A percentile compares a stretch with the other conserved stretches of the same genome.
Evolutionary conservation across 1,140 invertebrate genomes (phyloP).

Genomic region (Cherax destructor): DNA sequence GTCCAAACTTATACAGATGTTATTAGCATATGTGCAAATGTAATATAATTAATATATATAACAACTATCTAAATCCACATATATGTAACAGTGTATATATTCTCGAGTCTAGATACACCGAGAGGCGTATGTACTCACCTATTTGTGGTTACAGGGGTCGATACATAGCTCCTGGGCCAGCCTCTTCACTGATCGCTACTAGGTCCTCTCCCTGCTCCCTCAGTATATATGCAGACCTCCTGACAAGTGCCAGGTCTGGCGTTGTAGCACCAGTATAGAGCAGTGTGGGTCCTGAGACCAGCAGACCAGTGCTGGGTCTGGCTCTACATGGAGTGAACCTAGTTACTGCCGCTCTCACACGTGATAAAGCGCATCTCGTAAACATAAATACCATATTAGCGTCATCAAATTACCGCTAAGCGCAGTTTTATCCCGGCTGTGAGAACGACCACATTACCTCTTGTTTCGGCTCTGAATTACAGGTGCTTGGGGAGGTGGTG

Average conservation of each 20-base stretch:
- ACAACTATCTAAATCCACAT: too few relatives aligned
- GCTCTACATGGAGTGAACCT: not conserved
- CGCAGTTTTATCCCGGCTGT: slow-evolving; percentile 26
- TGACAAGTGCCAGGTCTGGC: not conserved
- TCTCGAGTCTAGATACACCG: too few relatives aligned
- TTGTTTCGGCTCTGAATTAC: not conserved
- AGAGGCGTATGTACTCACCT: too few relatives aligned
- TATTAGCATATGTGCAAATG: too few relatives aligned
- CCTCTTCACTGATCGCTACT: too few relatives aligned
- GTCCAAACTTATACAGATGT: too few relatives aligned
- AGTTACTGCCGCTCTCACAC: slow-evolving; percentile 19
- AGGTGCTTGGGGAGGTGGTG: not conserved
- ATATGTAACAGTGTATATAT: too few relatives aligned
- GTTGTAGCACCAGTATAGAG: not conserved
- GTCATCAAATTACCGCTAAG: slow-evolving; percentile 44
- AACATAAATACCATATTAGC: slow-evolving; percentile 45
- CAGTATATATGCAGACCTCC: not conserved
- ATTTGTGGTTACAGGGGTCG: too few relatives aligned
- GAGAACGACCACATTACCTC: slow-evolving; percentile 11
- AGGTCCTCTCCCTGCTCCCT: not conserved
- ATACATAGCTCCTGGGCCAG: too few relatives aligned
- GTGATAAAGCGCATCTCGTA: slow-evolving; percentile 34
- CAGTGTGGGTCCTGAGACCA: not conserved
- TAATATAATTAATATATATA: too few relatives aligned
- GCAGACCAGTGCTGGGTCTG: not conserved